Percentiles rank a stretch among this genome's conserved stretches.
These are phyloP conservation scores for Monopis laevigella DNA, from an alignment of 2,888 invertebrate species.

Conservation along the genomic window DNA sequence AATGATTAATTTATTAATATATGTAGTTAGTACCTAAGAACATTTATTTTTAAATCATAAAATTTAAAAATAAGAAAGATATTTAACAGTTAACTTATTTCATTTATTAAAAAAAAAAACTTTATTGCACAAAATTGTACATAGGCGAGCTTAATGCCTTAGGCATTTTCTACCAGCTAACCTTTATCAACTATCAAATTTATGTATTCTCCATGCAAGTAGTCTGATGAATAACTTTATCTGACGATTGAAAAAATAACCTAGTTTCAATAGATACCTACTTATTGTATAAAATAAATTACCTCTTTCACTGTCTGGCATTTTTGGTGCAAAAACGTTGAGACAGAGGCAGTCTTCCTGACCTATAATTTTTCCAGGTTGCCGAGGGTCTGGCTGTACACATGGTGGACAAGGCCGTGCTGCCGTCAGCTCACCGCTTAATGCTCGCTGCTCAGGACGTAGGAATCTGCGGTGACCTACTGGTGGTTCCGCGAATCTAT, in stretches of 20 bases:
- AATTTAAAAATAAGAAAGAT: too few species aligned
- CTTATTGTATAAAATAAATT: too few species aligned
- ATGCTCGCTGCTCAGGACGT: constrained; percentile 44
- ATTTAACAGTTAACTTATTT: too few species aligned
- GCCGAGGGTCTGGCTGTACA: constrained; percentile 41
- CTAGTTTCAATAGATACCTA: not conserved
- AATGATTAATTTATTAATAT: too few species aligned
- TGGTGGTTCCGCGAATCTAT: constrained; percentile 60
- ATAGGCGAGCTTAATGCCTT: too few species aligned
- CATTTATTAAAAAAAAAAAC: too few species aligned
- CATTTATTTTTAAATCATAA: too few species aligned
- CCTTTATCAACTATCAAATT: too few species aligned
- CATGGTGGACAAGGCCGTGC: constrained; percentile 41
- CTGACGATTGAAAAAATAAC: not conserved
- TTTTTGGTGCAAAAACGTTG: constrained; percentile 78
- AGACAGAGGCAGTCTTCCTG: constrained; percentile 78
- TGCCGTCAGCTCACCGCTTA: constrained; percentile 44
- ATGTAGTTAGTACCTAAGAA: too few species aligned
- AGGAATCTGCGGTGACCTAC: constrained; percentile 48
- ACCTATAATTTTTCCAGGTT: constrained; percentile 38
- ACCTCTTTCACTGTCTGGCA: constrained; percentile 69
- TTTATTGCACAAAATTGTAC: too few species aligned
- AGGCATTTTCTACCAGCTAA: too few species aligned
- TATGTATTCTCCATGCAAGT: too few species aligned
- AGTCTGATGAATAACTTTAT: not conserved